These are phyloP conservation scores for Pogona vitticeps DNA, from an alignment of 2,113 vertebrate species.

Conservation along the genomic window DNA sequence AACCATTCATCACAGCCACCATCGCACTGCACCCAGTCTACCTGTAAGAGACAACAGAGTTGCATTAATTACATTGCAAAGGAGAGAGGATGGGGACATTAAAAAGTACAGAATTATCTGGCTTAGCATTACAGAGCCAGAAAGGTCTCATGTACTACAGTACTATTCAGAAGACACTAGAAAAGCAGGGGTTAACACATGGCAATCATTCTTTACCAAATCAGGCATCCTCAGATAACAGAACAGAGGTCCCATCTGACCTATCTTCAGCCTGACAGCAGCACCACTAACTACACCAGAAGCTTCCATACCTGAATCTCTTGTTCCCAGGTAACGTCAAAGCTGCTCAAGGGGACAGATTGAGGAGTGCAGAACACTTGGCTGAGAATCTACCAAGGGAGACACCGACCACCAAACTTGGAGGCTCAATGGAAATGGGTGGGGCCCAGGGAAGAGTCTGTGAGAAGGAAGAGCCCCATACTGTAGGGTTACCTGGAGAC, in stretches of 20 bases:
- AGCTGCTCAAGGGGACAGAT: background rate
- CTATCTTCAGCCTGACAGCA: background rate
- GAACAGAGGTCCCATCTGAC: background rate
- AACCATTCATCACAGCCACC: slow-evolving; percentile 99
- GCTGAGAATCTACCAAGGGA: background rate
- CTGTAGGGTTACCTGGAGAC: no score
- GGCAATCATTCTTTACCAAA: background rate
- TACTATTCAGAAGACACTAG: background rate
- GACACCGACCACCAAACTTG: background rate
- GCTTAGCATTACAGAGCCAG: background rate
- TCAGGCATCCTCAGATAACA: background rate
- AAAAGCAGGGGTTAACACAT: background rate
- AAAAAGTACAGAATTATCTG: rapidly evolving
- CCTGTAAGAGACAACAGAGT: slow-evolving; percentile 79
- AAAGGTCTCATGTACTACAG: background rate
- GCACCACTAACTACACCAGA: background rate
- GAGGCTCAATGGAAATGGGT: background rate
- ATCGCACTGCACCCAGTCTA: slow-evolving; percentile 99
- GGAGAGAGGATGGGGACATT: rapidly evolving
- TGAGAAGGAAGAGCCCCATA: background rate
- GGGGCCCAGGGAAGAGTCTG: background rate
- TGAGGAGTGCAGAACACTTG: background rate
- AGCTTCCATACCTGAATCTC: background rate
- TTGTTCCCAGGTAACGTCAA: background rate
- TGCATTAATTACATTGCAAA: background rate